Conservation (phyloP, 2,797 vertebrate genomes). For the Petrocephalus sullivani region DNA sequence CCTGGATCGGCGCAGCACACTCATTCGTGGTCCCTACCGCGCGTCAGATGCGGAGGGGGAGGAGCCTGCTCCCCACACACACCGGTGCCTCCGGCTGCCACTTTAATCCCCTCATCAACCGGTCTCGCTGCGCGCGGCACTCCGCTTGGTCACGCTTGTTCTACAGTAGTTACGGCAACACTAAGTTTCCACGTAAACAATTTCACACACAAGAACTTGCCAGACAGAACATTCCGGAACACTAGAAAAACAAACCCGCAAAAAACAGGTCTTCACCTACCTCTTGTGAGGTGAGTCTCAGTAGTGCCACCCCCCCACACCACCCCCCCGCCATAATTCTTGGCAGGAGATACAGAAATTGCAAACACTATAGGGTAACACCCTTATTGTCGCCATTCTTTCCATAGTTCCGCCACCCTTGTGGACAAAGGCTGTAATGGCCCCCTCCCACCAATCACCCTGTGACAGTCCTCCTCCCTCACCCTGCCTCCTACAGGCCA, state of each 20-base stretch:
- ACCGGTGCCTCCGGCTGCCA: background rate
- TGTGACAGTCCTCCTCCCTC: background rate
- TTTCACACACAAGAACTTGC: slow-evolving; percentile 35
- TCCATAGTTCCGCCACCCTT: slow-evolving; percentile 52
- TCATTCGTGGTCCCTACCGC: background rate
- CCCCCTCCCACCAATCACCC: background rate
- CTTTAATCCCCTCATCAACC: background rate
- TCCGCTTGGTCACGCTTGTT: background rate
- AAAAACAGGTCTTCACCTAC: background rate
- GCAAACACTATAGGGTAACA: background rate
- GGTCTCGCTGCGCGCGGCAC: background rate
- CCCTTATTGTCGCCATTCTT: background rate
- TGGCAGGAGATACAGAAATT: background rate
- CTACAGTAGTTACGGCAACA: slow-evolving; percentile 28
- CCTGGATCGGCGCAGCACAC: background rate
- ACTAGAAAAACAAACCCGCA: background rate
- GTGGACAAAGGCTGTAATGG: slow-evolving; percentile 37
- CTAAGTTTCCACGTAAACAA: slow-evolving; percentile 30
- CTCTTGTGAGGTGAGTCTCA: background rate
- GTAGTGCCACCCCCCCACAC: background rate
- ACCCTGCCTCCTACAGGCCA: background rate
- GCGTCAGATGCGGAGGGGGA: background rate
- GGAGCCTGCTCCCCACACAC: background rate
- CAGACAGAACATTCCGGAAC: slow-evolving; percentile 21
- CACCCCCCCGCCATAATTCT: background rate